Percentiles rank a stretch among this genome's conserved stretches.
These are phyloP conservation scores for Bradypodion ventrale DNA, from an alignment of 2,797 vertebrate species.

Conservation along the genomic window DNA sequence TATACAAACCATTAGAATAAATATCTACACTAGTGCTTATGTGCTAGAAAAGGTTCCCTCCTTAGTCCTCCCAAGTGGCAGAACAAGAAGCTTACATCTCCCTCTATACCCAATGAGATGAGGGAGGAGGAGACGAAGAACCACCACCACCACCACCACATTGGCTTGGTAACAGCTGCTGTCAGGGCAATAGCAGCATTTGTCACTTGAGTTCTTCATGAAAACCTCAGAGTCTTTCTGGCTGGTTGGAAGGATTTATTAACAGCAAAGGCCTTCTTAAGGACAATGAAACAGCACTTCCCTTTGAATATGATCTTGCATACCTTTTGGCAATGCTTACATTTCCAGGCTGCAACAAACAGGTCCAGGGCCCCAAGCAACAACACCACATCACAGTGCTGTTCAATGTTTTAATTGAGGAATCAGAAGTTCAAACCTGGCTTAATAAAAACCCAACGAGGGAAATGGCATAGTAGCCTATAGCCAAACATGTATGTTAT, in stretches of 20 bases:
- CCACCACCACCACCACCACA: no score
- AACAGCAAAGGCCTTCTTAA: conserved; percentile 18
- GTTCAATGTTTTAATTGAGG: not conserved
- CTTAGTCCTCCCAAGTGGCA: no score
- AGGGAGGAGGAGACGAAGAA: no score
- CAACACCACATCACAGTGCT: not conserved
- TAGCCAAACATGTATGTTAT: not conserved
- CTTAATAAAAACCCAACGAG: not conserved
- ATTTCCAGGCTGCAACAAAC: fast-evolving
- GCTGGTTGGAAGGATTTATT: conserved; percentile 52
- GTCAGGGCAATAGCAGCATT: conserved; percentile 61
- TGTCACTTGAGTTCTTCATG: conserved; percentile 53
- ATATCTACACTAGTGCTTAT: conserved; percentile 12
- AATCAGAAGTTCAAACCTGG: conserved; percentile 10
- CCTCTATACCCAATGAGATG: no score
- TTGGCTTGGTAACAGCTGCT: conserved; percentile 70
- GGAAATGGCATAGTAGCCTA: no score
- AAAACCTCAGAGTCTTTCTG: conserved; percentile 49
- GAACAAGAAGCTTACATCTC: no score
- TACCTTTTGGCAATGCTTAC: not conserved
- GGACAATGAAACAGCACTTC: not conserved
- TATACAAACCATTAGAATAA: conserved; percentile 39
- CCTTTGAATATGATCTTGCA: not conserved
- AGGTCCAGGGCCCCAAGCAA: conserved; percentile 20
- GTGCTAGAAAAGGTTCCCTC: not conserved